Conservation (phyloP, 2,113 vertebrate genomes). For the Amazona vittata region DNA sequence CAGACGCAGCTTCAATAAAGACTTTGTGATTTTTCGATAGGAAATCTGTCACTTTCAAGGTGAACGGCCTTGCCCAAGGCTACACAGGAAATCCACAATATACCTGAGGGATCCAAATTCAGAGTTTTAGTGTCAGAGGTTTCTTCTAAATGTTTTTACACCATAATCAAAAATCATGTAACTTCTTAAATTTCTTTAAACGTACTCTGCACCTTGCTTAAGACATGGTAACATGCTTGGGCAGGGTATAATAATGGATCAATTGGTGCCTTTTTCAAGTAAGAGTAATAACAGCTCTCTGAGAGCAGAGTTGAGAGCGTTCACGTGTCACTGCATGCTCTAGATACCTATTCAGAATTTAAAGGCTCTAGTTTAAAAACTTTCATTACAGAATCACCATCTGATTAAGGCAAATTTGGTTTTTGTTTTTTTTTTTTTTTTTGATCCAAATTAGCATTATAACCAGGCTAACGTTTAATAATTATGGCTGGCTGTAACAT, state of each 20-base stretch:
- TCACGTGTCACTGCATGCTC: not conserved
- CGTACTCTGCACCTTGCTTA: not conserved
- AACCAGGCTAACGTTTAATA: not conserved
- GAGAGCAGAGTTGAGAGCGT: not conserved
- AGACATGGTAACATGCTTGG: rapidly evolving
- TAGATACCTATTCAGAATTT: not conserved
- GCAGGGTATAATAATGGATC: not conserved
- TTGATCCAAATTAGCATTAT: not conserved
- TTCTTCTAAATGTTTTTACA: not conserved
- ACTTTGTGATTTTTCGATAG: not conserved
- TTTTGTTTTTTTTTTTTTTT: not conserved
- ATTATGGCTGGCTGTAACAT: not conserved
- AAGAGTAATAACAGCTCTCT: not conserved
- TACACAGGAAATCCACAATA: not conserved
- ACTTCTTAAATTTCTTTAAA: not conserved
- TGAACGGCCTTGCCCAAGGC: not conserved
- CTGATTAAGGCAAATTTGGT: not conserved
- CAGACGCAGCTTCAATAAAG: not conserved
- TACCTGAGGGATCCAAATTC: not conserved
- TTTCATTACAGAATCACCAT: not conserved
- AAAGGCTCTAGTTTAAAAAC: not conserved
- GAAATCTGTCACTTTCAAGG: not conserved
- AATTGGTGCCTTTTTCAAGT: not conserved
- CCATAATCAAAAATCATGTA: not conserved
- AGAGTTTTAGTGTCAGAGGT: not conserved